Evolutionary conservation across 2,888 invertebrate species (phyloP).

Genomic region (Argyresthia goedartella): DNA sequence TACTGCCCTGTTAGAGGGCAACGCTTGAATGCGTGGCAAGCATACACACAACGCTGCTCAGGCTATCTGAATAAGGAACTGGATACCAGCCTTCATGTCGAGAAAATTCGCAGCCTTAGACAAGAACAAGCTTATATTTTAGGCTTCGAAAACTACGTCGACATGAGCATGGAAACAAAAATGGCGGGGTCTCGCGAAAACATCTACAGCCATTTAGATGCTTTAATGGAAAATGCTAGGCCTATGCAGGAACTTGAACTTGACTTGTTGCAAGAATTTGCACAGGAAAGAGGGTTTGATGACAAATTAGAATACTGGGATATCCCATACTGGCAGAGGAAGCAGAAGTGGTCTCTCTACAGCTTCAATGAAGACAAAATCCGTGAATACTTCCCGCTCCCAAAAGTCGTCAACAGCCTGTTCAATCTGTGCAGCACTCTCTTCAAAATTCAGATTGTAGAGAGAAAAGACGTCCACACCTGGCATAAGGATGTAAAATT

Average conservation of each 20-base stretch:
- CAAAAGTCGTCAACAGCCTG: slow-evolving; percentile 82
- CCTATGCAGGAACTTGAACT: slow-evolving; percentile 85
- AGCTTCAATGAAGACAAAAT: slow-evolving; percentile 79
- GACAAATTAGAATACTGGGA: slow-evolving; percentile 84
- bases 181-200: slow-evolving; percentile 87
- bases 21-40: slow-evolving; percentile 90
- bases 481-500: slow-evolving; percentile 92
- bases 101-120: slow-evolving; percentile 80
- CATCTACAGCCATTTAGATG: slow-evolving; percentile 77
- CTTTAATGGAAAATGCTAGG: slow-evolving; percentile 75
- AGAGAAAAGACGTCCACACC: slow-evolving; percentile 73
- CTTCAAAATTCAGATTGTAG: slow-evolving; percentile 83
- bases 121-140: slow-evolving; percentile 79
- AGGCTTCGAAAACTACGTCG: slow-evolving; percentile 83
- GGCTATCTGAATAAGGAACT: slow-evolving; percentile 72
- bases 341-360: slow-evolving; percentile 76
- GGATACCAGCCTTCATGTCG: slow-evolving; percentile 80
- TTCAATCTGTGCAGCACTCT: slow-evolving; percentile 81
- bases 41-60: slow-evolving; percentile 79
- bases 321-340: slow-evolving; percentile 87
- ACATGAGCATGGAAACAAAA: slow-evolving; percentile 95
- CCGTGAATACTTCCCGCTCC: slow-evolving; percentile 86
- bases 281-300: slow-evolving; percentile 78
- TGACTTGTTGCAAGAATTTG: slow-evolving; percentile 78
- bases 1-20: slow-evolving; percentile 84